phyloP scores from a whole-genome alignment of 2,797 vertebrate genomes.

The Ambastaia sidthimunki region DNA sequence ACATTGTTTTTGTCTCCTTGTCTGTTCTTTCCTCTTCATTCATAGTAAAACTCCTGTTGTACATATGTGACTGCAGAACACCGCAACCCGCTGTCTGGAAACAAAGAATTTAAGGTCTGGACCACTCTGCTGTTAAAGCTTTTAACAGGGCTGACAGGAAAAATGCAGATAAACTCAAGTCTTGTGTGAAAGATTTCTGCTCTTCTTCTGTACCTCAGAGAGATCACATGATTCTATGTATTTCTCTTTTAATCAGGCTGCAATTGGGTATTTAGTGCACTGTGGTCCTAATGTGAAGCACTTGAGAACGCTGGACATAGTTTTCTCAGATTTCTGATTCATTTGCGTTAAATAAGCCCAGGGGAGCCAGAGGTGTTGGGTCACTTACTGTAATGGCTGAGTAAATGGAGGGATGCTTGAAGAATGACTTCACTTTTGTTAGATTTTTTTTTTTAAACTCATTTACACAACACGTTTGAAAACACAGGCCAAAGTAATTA shows the following conservation, averaged over 20 bases:
- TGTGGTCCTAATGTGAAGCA: conserved; percentile 45
- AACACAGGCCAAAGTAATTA: conserved; percentile 74
- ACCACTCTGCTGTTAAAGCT: conserved; percentile 46
- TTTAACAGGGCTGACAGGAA: conserved; percentile 51
- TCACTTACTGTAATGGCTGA: conserved; percentile 72
- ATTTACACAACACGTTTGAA: conserved; percentile 77
- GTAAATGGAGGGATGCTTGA: conserved; percentile 72
- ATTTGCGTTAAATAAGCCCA: conserved; percentile 64
- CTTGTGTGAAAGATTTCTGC: conserved; percentile 16
- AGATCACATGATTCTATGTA: conserved; percentile 29
- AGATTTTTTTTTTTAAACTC: conserved; percentile 73
- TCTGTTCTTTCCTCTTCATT: conserved; percentile 49
- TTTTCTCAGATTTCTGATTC: conserved; percentile 63
- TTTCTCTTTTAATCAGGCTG: conserved; percentile 26
- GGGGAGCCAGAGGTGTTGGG: conserved; percentile 73
- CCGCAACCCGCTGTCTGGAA: conserved; percentile 43
- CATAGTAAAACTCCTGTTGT: conserved; percentile 53
- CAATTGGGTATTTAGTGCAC: background rate
- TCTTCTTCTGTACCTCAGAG: conserved; percentile 9
- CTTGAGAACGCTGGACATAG: conserved; percentile 38
- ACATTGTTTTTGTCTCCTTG: conserved; percentile 43
- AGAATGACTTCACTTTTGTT: conserved; percentile 74
- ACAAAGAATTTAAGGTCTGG: conserved; percentile 37
- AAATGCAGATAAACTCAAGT: conserved; percentile 45
- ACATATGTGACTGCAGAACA: conserved; percentile 46